Evolutionary conservation across 1,140 invertebrate genomes (phyloP), one percentile per base, ranked within the genome.

Genomic region (Drosophila ananassae): DNA sequence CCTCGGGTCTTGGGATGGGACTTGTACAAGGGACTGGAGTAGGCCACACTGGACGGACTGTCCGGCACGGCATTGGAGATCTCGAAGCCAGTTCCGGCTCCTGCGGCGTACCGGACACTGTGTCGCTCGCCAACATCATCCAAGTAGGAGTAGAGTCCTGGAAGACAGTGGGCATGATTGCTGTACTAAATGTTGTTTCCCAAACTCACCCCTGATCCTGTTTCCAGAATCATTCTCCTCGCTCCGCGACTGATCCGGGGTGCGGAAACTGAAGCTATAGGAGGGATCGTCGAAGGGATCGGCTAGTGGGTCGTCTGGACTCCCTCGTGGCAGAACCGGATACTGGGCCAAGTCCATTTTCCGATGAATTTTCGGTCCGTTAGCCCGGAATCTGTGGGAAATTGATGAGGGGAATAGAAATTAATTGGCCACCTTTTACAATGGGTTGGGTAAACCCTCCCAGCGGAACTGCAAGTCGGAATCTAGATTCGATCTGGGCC

Each of bases 241-340:
- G 62, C 94, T 93, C 74, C 95, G 94, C 0, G 93, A 93, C 73
- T 95, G 95, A 4, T 94, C 95, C 12, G 93, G 91, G 0, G 95
- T 95, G 56, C 94, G 93, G 72, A 94, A 95, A 25, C 92, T 94
- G 82, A 95, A 96, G 24, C 93, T 93, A 79, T 96, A 96, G 62
- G 94, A 95, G 1, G 95, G 95, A 90, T 95, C 95, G 85, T 96
- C 95, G 64, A 93, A 95, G 10, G 95, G 95, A 90, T 96, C 95
- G 75, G 94, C 94, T 66, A 94, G 94, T 1, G 94, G 94, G 90
- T 95, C 94, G 69, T 95, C 95, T 41, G 79, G 93, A 93, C 57
- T 94, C 3, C 94, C 95, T 41, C 93, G 93, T 2, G 94, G 93
- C 44, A 93, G 92, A n/a, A 94, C 92, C 10, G 94, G 93, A 74